Evolutionary conservation across 2,888 invertebrate genomes (phyloP).

Genomic region (Meloe dianella): DNA sequence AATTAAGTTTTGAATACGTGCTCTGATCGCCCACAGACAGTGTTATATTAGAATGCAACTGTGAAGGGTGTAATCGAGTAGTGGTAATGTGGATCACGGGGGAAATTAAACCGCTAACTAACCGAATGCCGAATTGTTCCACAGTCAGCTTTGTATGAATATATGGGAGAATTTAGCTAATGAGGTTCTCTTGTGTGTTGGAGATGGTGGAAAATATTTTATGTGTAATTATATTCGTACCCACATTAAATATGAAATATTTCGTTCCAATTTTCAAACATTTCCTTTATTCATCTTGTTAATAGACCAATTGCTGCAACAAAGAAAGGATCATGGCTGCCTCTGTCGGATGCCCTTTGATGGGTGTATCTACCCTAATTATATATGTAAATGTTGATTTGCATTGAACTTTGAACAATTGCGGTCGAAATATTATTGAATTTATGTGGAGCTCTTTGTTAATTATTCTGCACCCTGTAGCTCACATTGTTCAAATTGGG

Average conservation of each 20-base stretch:
- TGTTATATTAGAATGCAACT: slow-evolving; percentile 15
- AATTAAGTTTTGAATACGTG: slow-evolving; percentile 50
- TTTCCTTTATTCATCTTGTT: slow-evolving; percentile 2
- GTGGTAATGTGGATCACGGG: slow-evolving; percentile 58
- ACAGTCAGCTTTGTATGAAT: slow-evolving; percentile 29
- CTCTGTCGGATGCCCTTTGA: slow-evolving; percentile 43
- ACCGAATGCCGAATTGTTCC: slow-evolving; percentile 44
- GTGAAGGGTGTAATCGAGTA: slow-evolving; percentile 42
- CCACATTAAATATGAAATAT: background rate
- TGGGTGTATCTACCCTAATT: slow-evolving; percentile 50
- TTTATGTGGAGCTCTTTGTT: slow-evolving; percentile 51
- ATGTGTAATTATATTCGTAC: background rate
- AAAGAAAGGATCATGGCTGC: slow-evolving; percentile 19
- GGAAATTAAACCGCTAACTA: slow-evolving; percentile 61
- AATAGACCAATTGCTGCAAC: slow-evolving; percentile 5
- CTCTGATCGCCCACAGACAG: slow-evolving; percentile 38
- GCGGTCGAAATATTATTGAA: slow-evolving; percentile 48
- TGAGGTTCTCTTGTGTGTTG: background rate
- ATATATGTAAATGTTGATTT: slow-evolving; percentile 58
- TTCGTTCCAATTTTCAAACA: background rate
- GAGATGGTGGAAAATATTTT: background rate
- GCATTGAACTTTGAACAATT: slow-evolving; percentile 59
- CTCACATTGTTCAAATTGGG: slow-evolving; percentile 36
- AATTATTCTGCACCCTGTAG: slow-evolving; percentile 47
- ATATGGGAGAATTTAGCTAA: slow-evolving; percentile 21